phyloP scores from a whole-genome alignment of 2,888 invertebrate species.

The Melanostoma scalare region DNA sequence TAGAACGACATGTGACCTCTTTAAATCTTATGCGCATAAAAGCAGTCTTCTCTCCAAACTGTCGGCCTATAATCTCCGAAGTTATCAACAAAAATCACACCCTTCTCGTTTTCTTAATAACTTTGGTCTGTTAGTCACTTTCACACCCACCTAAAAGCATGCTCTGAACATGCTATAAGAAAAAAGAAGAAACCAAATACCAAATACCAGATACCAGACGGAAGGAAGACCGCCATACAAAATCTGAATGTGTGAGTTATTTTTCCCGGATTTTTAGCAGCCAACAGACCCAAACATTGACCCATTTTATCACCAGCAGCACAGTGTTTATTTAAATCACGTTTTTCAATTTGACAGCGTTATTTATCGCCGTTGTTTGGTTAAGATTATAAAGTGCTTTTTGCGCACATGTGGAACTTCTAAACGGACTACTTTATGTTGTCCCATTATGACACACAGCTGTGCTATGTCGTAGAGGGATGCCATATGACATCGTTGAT shows the following conservation, averaged over 20 bases:
- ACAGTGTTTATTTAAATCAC: conserved; percentile 44
- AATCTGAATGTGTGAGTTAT: conserved; percentile 36
- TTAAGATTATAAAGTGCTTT: conserved; percentile 41
- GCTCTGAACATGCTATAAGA: too few relatives aligned
- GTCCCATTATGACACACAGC: conserved; percentile 1
- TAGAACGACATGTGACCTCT: too few relatives aligned
- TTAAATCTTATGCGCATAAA: too few relatives aligned
- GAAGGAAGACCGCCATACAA: background rate
- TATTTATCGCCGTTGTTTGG: conserved; percentile 28
- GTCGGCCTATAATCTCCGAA: too few relatives aligned
- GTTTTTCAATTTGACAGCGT: conserved; percentile 43
- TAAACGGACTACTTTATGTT: conserved; percentile 28
- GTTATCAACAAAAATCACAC: too few relatives aligned
- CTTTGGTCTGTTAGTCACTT: too few relatives aligned
- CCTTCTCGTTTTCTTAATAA: too few relatives aligned
- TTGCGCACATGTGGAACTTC: conserved; percentile 38
- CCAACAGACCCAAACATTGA: conserved; percentile 28
- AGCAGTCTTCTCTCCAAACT: too few relatives aligned
- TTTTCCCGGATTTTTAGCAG: conserved; percentile 8
- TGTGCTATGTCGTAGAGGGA: too few relatives aligned
- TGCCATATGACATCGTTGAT: too few relatives aligned
- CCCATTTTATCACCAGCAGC: conserved; percentile 28
- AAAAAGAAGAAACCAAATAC: too few relatives aligned
- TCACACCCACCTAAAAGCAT: too few relatives aligned
- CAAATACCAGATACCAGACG: background rate